These are phyloP conservation scores for Xestia sexstrigata DNA, from an alignment of 2,888 invertebrate genomes.

Conservation along the genomic window DNA sequence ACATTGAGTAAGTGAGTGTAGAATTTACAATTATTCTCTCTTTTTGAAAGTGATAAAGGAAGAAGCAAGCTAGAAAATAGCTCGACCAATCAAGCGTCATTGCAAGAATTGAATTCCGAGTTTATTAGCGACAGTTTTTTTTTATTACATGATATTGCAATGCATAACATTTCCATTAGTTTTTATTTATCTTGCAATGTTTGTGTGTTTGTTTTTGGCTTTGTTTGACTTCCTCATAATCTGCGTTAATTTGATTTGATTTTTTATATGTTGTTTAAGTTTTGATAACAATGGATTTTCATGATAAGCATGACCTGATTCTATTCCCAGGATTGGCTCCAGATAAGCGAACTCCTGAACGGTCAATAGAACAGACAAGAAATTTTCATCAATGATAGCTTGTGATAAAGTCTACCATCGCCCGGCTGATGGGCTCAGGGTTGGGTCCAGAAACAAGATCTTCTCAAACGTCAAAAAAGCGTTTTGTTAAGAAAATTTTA, in stretches of 20 bases:
- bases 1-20: not conserved
- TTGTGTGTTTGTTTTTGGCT: not conserved
- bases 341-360: not conserved
- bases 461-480: too few relatives aligned
- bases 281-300: too few relatives aligned
- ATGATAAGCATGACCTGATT: too few relatives aligned
- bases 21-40: not conserved
- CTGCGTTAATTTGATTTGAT: not conserved
- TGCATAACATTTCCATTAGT: not conserved
- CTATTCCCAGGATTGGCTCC: too few relatives aligned
- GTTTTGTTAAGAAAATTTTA: too few relatives aligned
- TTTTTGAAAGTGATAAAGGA: slow-evolving; percentile 4
- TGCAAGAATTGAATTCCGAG: not conserved
- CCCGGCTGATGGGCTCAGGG: too few relatives aligned
- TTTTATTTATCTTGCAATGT: not conserved
- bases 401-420: not conserved
- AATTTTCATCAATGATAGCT: not conserved
- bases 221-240: not conserved
- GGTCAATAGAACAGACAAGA: not conserved
- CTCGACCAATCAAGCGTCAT: not conserved
- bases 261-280: too few relatives aligned
- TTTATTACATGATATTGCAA: not conserved
- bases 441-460: too few relatives aligned
- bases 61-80: not conserved
- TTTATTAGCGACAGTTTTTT: not conserved